Base-by-base conservation (phyloP, 2,113 vertebrate species). In the Burhinus bistriatus region DNA sequence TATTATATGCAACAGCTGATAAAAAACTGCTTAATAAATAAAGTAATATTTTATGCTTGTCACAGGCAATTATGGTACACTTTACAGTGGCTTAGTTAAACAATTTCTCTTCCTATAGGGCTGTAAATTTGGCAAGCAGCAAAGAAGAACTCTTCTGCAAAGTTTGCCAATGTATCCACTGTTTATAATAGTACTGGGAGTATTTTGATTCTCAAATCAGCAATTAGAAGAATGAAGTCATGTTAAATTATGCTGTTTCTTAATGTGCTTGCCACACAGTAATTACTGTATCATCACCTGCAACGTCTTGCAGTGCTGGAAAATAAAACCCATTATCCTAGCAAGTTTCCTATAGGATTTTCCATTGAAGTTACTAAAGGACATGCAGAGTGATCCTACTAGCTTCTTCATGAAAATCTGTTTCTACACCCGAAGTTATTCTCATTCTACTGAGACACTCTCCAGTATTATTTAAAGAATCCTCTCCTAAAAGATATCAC, bases 211-310 rank as follows among this genome's bases (percentile, higher is more conserved):
- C 91, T 92, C 80, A 95, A 64, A 88, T 65, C 87, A 93, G 51
- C 87, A 94, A 8, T 45, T 96, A 90, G 78, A 95, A 91, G 64
- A 94, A 90, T 42, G 54, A 93, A 89, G 78, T 72, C 3, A 91
- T 92, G 96, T 93, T 40, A 86, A 94, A 45, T 92, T 83, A 58
- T 62, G 49, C 20, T 84, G 55, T 92, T 97, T 93, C 57, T 91
- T 92, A 91, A 55, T 40, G 64, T 69, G 73, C 49, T 89, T 22
- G 11, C 89, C 90, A 93, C 73, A 80, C 70, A 62, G 86, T 91
- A 96, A 89, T 95, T 95, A 95, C 85, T 95, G 77, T 66, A 93
- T 92, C 80, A 87, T 95, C 88, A 93, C 75, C 95, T 96, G 91
- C 83, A 96, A 95, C 19, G 51, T 92, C 64, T 85, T 87, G 51